Evolutionary conservation across 2,888 invertebrate species (phyloP).

Genomic region (Napeogenes sylphis): DNA sequence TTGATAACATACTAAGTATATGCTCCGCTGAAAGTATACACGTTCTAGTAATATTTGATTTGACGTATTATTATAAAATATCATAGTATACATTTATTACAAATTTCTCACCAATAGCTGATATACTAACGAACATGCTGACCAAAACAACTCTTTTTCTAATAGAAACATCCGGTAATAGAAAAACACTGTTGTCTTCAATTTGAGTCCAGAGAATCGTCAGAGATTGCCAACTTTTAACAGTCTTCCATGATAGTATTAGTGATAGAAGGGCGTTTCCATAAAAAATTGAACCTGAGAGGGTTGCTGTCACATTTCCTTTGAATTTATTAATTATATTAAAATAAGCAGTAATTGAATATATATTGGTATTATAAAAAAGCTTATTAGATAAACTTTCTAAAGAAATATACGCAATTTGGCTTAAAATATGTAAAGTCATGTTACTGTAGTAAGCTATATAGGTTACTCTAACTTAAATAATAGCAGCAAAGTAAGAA

Average conservation of each 20-base stretch:
- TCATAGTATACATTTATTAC: no score
- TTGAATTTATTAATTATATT: conserved; percentile 9
- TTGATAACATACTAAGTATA: conserved; percentile 77
- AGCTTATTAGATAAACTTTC: no score
- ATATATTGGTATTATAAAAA: no score
- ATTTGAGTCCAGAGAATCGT: conserved; percentile 46
- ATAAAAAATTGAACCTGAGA: conserved; percentile 75
- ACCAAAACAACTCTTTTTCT: conserved; percentile 42
- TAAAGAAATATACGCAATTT: no score
- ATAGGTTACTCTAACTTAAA: not conserved
- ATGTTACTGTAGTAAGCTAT: conserved; percentile 8
- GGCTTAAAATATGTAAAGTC: no score
- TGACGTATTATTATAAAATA: no score
- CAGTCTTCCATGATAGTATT: conserved; percentile 67
- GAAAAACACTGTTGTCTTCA: conserved; percentile 41
- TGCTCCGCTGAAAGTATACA: conserved; percentile 76
- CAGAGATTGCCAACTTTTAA: conserved; percentile 49
- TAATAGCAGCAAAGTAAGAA: no score
- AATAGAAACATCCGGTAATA: conserved; percentile 47
- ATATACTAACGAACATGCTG: conserved; percentile 40
- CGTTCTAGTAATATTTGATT: no score
- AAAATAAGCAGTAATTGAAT: not conserved
- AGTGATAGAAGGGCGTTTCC: conserved; percentile 72
- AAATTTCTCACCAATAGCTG: conserved; percentile 34
- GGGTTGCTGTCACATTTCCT: conserved; percentile 51